These are phyloP conservation scores for Hemichromis elongatus DNA, from an alignment of 2,113 vertebrate species.

Conservation along the genomic window DNA sequence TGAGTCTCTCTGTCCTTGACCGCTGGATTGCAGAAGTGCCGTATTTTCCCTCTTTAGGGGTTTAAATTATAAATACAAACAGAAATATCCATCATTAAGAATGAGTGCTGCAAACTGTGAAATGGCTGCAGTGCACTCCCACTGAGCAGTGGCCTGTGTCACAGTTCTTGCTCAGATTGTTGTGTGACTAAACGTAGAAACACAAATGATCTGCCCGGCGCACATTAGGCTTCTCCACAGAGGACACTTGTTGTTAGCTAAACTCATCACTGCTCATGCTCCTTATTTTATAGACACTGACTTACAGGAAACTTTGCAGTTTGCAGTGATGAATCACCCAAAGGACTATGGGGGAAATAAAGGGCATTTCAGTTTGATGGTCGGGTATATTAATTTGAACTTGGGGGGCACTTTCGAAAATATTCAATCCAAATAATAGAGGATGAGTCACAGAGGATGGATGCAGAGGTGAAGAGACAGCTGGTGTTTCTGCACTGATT, in stretches of 20 bases:
- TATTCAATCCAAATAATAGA: background rate
- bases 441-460: background rate
- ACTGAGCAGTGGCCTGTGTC: background rate
- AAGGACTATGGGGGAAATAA: fast-evolving
- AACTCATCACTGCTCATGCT: background rate
- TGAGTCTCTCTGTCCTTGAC: too few relatives aligned
- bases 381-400: background rate
- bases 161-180: background rate
- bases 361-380: background rate
- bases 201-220: background rate
- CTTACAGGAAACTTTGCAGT: background rate
- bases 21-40: too few relatives aligned
- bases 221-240: background rate
- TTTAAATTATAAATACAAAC: background rate
- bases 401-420: background rate
- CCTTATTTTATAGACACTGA: background rate
- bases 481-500: background rate
- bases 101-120: background rate
- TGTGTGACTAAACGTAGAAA: fast-evolving
- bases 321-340: background rate
- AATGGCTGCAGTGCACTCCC: background rate
- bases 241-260: background rate
- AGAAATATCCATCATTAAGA: background rate
- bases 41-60: background rate
- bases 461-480: background rate